Base-by-base conservation (phyloP, 2,113 vertebrate genomes). In the Mus spicilegus region DNA sequence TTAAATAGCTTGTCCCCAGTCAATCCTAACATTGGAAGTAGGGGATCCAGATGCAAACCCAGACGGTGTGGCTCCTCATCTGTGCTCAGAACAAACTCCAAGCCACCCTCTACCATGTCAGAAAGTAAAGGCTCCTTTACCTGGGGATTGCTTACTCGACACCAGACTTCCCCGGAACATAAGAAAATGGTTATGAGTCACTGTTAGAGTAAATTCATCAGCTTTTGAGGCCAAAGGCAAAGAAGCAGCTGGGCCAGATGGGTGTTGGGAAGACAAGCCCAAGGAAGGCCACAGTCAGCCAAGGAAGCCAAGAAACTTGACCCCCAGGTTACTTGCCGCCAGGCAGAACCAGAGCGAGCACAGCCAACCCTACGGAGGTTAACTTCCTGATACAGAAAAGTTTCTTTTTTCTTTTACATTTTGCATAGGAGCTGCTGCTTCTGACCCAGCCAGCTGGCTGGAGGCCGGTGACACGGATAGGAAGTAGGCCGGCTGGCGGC, bases 171-270 rank as follows among this genome's bases (percentile, higher is more conserved):
- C 86, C 86, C 80, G 81, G 86, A 36, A 26, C 92, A 88, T 33
- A 87, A 88, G 77, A 56, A 82, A 88, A 89, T 82, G 19, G 30
- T 61, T 61, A 6, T 96, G 81, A 93, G 92, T 97, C 95, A 96
- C 39, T 87, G 67, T 87, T 77, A 91, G 73, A 91, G 85, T 87
- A 69, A 65, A 89, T n/a, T 42, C 0, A 0, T 95, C 88, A 95
- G 67, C 78, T 91, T 28, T 65, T 90, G 78, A 91, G 93, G 89
- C 84, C 87, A 20, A 30, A 28, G 42, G 58, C 85, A 63, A 72
- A 95, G 81, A 95, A 90, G 39, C 39, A 39, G 78, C 42, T 46
- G 54, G 80, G 63, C 0, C 0, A 58, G 19, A 17, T 39, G 89
- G 58, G 5, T 72, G 51, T 78, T 39, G 22, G 4, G 91, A 63